A percentile compares a stretch with the other conserved stretches of the same genome.
These are phyloP conservation scores for Empidonax traillii DNA, from an alignment of 2,113 vertebrate genomes.

Conservation along the genomic window DNA sequence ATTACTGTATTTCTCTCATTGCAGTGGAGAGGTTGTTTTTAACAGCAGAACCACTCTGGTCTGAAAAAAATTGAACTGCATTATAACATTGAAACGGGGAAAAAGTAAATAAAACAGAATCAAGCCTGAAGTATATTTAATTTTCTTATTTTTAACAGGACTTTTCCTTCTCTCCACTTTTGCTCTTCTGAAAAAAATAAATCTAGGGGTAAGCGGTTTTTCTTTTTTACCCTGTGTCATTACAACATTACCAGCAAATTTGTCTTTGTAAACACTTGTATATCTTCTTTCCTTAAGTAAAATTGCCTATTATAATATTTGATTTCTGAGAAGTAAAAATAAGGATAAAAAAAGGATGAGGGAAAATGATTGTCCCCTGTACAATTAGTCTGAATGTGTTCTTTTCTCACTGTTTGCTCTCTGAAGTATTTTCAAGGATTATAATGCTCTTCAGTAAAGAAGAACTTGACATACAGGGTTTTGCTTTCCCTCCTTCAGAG, in stretches of 20 bases:
- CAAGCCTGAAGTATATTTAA: background rate
- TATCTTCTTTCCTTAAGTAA: background rate
- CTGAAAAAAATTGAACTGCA: background rate
- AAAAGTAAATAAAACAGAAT: background rate
- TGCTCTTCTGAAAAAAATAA: background rate
- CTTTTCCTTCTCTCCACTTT: background rate
- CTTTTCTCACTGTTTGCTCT: background rate
- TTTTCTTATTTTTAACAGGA: background rate
- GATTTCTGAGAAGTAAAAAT: background rate
- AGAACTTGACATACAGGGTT: background rate
- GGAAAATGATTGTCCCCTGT: background rate
- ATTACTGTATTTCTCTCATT: background rate
- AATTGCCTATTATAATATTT: background rate
- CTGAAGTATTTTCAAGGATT: background rate
- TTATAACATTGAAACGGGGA: background rate
- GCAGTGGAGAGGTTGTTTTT: background rate
- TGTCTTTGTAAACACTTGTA: background rate
- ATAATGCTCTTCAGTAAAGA: background rate
- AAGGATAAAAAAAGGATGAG: rapidly evolving
- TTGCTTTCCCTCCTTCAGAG: background rate
- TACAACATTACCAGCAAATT: background rate
- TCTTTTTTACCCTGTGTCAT: background rate
- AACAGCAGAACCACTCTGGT: background rate
- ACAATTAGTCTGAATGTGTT: background rate
- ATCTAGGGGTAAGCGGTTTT: rapidly evolving